Percentiles rank a stretch among this genome's conserved stretches.
These are phyloP conservation scores for Aeoliscus strigatus DNA, from an alignment of 2,797 vertebrate genomes.

Conservation along the genomic window DNA sequence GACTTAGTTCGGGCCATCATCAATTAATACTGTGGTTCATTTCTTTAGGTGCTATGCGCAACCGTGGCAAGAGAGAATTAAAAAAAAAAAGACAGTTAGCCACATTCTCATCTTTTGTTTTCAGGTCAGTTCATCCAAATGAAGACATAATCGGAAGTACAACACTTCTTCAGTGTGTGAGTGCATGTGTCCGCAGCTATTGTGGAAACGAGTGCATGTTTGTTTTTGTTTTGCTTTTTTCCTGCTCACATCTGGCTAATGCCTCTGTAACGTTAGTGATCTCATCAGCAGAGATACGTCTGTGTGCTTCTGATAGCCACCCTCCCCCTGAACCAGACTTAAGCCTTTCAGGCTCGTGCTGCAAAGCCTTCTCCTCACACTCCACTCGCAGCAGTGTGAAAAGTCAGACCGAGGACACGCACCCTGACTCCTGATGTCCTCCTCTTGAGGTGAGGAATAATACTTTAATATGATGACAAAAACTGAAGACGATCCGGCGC, in stretches of 20 bases:
- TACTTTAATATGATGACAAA: conserved; percentile 1
- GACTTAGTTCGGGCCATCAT: too few species aligned
- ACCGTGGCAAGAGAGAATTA: too few species aligned
- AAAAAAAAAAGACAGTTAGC: too few species aligned
- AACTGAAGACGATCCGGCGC: too few species aligned
- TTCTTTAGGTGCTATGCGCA: too few species aligned
- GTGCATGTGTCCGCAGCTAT: too few species aligned
- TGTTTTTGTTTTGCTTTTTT: conserved; percentile 18
- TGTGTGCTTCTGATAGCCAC: conserved; percentile 38
- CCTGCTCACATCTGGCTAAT: conserved; percentile 23
- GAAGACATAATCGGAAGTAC: too few species aligned
- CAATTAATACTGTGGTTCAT: too few species aligned
- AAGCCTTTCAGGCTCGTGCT: conserved; percentile 28
- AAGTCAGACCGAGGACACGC: conserved; percentile 25
- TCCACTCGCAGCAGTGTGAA: conserved; percentile 20
- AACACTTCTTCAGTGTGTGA: too few species aligned
- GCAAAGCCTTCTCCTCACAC: conserved; percentile 20
- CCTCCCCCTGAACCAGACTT: conserved; percentile 38
- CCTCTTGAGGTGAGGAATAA: conserved; percentile 3
- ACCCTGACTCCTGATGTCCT: neutral
- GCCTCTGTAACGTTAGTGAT: conserved; percentile 11
- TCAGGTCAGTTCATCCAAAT: too few species aligned
- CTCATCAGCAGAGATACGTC: conserved; percentile 34
- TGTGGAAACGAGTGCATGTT: too few species aligned
- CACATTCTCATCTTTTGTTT: too few species aligned